phyloP scores from a whole-genome alignment of 2,888 invertebrate genomes.

The Cotesia congregata region DNA sequence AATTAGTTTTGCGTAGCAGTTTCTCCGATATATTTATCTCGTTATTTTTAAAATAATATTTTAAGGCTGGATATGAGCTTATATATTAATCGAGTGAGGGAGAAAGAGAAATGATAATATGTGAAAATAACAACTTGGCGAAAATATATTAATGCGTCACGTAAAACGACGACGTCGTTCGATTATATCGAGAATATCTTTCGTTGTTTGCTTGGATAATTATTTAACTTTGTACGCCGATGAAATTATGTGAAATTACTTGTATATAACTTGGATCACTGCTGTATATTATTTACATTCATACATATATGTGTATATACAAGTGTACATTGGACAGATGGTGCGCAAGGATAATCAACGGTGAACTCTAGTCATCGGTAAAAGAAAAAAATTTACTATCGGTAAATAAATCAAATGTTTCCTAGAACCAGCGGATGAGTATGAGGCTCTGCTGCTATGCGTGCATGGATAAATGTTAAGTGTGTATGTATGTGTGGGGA shows the following conservation, averaged over 20 bases:
- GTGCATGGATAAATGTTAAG: too few species aligned
- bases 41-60: not conserved
- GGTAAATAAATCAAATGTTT: conserved; percentile 41
- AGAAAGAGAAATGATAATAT: conserved; percentile 24
- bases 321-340: conserved; percentile 19
- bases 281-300: conserved; percentile 9
- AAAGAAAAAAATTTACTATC: conserved; percentile 24
- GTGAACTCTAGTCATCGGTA: conserved; percentile 24
- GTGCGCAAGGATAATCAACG: conserved; percentile 32
- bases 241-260: conserved; percentile 42
- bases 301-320: conserved; percentile 8
- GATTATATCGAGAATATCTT: conserved; percentile 39
- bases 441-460: not conserved
- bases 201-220: conserved; percentile 44
- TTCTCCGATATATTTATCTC: conserved; percentile 36
- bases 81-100: too few species aligned
- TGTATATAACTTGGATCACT: conserved; percentile 20
- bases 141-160: conserved; percentile 42
- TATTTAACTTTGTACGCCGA: conserved; percentile 38
- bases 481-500: too few species aligned
- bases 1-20: conserved; percentile 35
- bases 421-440: conserved; percentile 18
- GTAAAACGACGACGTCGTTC: conserved; percentile 37
- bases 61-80: too few species aligned
- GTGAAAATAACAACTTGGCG: conserved; percentile 32